Conservation (phyloP, 2,113 vertebrate genomes). For the Lucifuga dentata region DNA sequence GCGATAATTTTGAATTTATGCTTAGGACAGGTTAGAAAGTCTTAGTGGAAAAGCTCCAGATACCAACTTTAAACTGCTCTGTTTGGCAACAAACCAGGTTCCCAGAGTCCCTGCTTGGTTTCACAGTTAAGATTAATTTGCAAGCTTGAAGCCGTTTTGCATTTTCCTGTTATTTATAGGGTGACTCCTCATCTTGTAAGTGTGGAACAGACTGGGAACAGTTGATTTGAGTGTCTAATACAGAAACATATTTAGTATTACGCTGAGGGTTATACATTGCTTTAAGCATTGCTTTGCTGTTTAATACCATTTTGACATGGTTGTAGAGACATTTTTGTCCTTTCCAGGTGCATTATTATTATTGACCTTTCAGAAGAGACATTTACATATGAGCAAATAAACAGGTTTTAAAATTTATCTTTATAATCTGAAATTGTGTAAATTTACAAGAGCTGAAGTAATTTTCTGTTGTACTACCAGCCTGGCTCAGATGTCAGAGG, state of each 20-base stretch:
- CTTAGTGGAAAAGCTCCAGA: conserved; percentile 7
- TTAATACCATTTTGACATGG: too few species aligned
- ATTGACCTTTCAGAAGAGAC: background rate
- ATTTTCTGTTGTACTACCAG: background rate
- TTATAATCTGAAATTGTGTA: too few species aligned
- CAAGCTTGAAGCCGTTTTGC: conserved; percentile 57
- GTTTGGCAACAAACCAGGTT: conserved; percentile 35
- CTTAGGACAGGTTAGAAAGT: background rate
- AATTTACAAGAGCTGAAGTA: background rate
- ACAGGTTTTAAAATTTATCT: too few species aligned
- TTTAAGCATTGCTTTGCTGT: too few species aligned
- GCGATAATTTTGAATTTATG: conserved; percentile 1
- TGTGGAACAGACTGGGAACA: conserved; percentile 37
- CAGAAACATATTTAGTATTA: conserved; percentile 26
- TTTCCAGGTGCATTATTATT: background rate
- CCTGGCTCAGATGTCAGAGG: conserved; percentile 22
- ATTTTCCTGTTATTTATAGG: conserved; percentile 64
- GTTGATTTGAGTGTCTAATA: conserved; percentile 19
- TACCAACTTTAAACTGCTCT: conserved; percentile 21
- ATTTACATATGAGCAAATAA: too few species aligned
- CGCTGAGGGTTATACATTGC: background rate
- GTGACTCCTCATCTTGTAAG: conserved; percentile 4
- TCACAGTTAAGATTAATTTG: conserved; percentile 45
- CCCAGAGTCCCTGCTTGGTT: conserved; percentile 9
- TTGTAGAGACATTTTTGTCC: background rate